Base-by-base conservation (phyloP, 2,888 invertebrate genomes). In the Isotomurus palustris region DNA sequence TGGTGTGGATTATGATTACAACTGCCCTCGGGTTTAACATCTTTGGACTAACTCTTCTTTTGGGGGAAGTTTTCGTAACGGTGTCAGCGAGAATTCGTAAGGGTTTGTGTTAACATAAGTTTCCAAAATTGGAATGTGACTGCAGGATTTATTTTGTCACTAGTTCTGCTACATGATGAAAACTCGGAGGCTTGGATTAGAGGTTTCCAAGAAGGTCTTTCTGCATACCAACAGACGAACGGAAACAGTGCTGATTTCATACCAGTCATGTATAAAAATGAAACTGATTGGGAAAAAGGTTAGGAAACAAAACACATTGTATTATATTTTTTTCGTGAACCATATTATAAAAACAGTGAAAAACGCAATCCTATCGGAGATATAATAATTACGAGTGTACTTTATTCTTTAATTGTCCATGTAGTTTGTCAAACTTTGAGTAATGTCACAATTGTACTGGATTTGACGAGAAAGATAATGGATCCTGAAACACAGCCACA, bases 371-470 rank as follows among this genome's bases (percentile, higher is more conserved):
- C n/a, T n/a, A n/a, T n/a, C n/a, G n/a, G n/a, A n/a, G n/a, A n/a
- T n/a, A n/a, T n/a, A n/a, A n/a, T n/a, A n/a, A n/a, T n/a, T n/a
- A n/a, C n/a, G n/a, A n/a, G n/a, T n/a, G n/a, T n/a, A n/a, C n/a
- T n/a, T n/a, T n/a, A n/a, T n/a, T n/a, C n/a, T n/a, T n/a, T n/a
- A n/a, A n/a, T n/a, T n/a, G n/a, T n/a, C n/a, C n/a, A n/a, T n/a
- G n/a, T n/a, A 84, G 84, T 83, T 22, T 84, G 84, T 70, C 76
- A 79, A 22, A 75, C 76, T 1, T 56, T 83, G 1, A 78, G 78
- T 10, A 75, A 75, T 64, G 79, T 79, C 0, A 80, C 81, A 24
- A 72, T 81, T n/a, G 76, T 86, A 21, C 69, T 87, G 22, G 87
- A 87, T 73, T 72, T 84, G 17, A 84, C 85, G 1, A 59, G 62